A percentile compares a stretch with the other conserved stretches of the same genome.
phyloP scores from a whole-genome alignment of 2,113 vertebrate genomes.

The Muntiacus muntjak region DNA sequence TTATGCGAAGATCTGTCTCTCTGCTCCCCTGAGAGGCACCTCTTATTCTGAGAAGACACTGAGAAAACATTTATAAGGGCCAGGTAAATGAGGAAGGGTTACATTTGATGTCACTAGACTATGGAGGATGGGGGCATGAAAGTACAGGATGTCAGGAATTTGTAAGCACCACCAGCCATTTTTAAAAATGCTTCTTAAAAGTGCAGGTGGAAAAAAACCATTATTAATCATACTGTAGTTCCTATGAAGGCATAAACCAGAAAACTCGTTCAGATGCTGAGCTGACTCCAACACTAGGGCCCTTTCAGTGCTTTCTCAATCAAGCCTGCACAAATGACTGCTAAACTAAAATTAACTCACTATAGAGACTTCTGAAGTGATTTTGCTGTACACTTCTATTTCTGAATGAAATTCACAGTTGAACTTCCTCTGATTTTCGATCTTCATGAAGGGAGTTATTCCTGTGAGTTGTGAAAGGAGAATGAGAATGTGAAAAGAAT shows the following conservation, averaged over 20 bases:
- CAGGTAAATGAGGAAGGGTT: not conserved
- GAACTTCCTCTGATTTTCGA: conserved; percentile 33
- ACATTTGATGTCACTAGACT: not conserved
- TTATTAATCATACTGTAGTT: not conserved
- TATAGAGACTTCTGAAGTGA: not conserved
- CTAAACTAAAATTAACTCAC: not conserved
- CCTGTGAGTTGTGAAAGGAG: not conserved
- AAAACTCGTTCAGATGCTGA: not conserved
- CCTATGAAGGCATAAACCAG: not conserved
- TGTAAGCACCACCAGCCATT: not conserved
- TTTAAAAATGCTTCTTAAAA: not conserved
- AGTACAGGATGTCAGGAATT: not conserved
- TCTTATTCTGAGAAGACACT: not conserved
- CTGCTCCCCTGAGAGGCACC: not conserved
- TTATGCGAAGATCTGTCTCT: not conserved
- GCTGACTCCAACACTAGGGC: not conserved
- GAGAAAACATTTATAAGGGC: not conserved
- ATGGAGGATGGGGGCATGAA: not conserved
- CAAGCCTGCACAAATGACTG: not conserved
- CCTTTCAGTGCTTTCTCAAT: not conserved
- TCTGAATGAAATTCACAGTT: conserved; percentile 1
- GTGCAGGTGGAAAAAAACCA: not conserved
- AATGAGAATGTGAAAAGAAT: not conserved
- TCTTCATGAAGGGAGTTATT: not conserved
- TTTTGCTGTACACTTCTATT: not conserved